Evolutionary conservation across 2,888 invertebrate species (phyloP), one percentile per base, ranked within the genome.

Genomic region (Drosophila austrosaltans): DNA sequence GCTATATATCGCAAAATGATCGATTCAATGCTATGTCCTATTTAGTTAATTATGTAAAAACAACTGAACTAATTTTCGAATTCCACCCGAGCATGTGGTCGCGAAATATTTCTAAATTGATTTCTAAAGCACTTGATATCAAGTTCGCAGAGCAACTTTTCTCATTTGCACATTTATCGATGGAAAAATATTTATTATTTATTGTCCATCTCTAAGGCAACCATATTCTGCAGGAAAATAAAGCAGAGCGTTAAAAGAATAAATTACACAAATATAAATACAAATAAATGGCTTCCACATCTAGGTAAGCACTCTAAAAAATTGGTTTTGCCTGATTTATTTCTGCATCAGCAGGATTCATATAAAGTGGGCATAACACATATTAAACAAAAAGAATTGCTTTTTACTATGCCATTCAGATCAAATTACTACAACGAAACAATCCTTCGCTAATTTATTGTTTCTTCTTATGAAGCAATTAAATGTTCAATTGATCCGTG

Each of bases 221-320:
- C 44, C 22, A 20, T 48, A 48, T 44, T 61, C 30, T 57, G 32
- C 7, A 20, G 30, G 36, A 57, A 22, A 57, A 3, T 36, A 22
- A 25, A 39, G 54, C 32, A 54, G 16, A 54, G 30, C 25, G 10
- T 36, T 36, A 36, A 36, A 42, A 48, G 25, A 48, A 48, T 48
- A 48, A 25, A 25, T 22, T 48, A 25, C 22, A 12, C 39, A 39
- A 32, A 39, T 22, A 39, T 4, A 57, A 36, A 12, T 39, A 56
- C 8, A n/a, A 12, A 59, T 53, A 78, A 87, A 83, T 83, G 83
- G 83, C 83, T 72, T 83, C 83, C 53, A 78, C 83, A 61, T 83
- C 83, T n/a, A 84, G 87, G 83, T 83, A 75, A 75, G 42, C 63
- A 62, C 16, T 53, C 3, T 6, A 5, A 6, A 1, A 30, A 39